Percentiles rank a stretch among this genome's conserved stretches.
These are phyloP conservation scores for Petrosia ficiformis DNA, from an alignment of 37 sponge, comb jelly and placozoan genomes.

Conservation along the genomic window DNA sequence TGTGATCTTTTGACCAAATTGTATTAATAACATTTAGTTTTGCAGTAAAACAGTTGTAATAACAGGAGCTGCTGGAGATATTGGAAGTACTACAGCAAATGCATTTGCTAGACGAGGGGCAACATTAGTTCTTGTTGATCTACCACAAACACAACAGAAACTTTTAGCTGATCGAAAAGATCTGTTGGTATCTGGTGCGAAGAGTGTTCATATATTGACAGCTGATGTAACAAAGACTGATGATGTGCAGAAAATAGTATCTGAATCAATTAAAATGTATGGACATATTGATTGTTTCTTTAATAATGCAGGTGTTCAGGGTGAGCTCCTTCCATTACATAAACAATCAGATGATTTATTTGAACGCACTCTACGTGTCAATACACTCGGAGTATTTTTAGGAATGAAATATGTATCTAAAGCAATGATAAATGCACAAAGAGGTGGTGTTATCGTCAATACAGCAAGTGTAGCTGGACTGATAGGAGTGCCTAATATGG, in stretches of 20 bases:
- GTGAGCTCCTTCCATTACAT: conserved; percentile 53
- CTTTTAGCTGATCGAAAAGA: conserved; percentile 26
- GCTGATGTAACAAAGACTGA: conserved; percentile 63
- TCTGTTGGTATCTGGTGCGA: conserved; percentile 29
- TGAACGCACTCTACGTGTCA: conserved; percentile 45
- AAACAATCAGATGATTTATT: conserved; percentile 38
- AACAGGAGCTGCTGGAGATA: conserved; percentile 90
- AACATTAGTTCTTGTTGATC: conserved; percentile 62
- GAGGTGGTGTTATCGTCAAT: conserved; percentile 82
- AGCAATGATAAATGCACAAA: conserved; percentile 49
- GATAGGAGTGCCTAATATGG: conserved; percentile 74
- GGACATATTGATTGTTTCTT: conserved; percentile 70
- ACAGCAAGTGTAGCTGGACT: conserved; percentile 86
- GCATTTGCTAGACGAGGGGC: conserved; percentile 65
- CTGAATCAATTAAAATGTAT: conserved; percentile 19
- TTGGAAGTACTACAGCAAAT: conserved; percentile 67
- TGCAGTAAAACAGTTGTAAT: conserved; percentile 49
- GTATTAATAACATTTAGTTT: too few relatives aligned
- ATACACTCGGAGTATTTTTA: conserved; percentile 71
- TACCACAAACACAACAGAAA: conserved; percentile 20
- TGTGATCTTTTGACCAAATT: too few relatives aligned
- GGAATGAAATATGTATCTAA: conserved; percentile 57
- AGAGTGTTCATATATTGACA: not conserved
- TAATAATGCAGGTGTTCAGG: conserved; percentile 89
- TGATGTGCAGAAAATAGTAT: conserved; percentile 50